Evolutionary conservation across 2,113 vertebrate species (phyloP).

Genomic region (Petrocephalus zakoni): DNA sequence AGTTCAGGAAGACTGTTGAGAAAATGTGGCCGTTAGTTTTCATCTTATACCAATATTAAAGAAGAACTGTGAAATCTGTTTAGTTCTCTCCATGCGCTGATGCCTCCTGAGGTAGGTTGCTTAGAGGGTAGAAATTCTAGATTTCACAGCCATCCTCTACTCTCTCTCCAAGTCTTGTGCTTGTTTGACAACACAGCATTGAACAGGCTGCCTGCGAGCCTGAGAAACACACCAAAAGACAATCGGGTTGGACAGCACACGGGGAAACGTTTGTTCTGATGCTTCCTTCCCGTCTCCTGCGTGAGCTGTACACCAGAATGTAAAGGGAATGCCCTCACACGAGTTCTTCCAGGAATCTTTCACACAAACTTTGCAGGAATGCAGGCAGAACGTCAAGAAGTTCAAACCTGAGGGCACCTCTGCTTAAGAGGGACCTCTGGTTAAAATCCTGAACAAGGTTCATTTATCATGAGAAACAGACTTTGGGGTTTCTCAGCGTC

Average conservation of each 20-base stretch:
- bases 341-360: not conserved
- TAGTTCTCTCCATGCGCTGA: not conserved
- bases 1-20: not conserved
- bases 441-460: not conserved
- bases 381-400: not conserved
- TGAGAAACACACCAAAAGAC: not conserved
- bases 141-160: not conserved
- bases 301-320: not conserved
- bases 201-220: not conserved
- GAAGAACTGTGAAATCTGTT: not conserved
- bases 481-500: not conserved
- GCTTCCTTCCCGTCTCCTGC: not conserved
- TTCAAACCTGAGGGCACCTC: not conserved
- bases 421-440: not conserved
- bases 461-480: not conserved
- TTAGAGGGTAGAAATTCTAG: too few species aligned
- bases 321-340: not conserved
- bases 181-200: not conserved
- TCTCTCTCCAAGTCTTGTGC: not conserved
- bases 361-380: not conserved
- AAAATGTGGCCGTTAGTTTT: not conserved
- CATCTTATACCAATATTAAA: not conserved
- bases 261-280: not conserved
- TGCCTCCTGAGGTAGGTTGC: not conserved
- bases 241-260: not conserved